A percentile compares a stretch with the other conserved stretches of the same genome.
These are phyloP conservation scores for Stegastes partitus DNA, from an alignment of 2,113 vertebrate genomes.

Conservation along the genomic window DNA sequence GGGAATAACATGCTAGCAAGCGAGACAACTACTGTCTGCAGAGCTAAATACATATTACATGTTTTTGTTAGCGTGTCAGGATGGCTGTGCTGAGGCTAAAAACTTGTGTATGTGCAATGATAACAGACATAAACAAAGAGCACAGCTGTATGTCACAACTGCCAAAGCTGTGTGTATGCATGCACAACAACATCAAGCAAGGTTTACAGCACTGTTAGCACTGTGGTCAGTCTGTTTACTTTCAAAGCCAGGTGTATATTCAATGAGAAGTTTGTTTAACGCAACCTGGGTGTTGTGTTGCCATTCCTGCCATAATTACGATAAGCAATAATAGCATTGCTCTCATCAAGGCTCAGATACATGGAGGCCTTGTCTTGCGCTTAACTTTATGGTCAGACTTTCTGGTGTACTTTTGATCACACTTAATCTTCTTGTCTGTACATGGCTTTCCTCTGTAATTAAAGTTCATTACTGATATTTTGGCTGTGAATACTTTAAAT, in stretches of 20 bases:
- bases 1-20: conserved; percentile 62
- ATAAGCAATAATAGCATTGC: background rate
- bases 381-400: background rate
- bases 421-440: background rate
- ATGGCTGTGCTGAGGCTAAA: conserved; percentile 34
- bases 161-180: conserved; percentile 3
- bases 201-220: conserved; percentile 15
- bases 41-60: conserved; percentile 60
- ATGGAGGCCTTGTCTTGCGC: no score
- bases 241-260: conserved; percentile 27
- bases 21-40: conserved; percentile 58
- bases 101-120: conserved; percentile 15
- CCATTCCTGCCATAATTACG: background rate
- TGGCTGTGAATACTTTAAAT: background rate
- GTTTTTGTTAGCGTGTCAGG: conserved; percentile 37
- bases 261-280: conserved; percentile 2
- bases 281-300: conserved; percentile 1
- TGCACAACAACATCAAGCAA: conserved; percentile 10
- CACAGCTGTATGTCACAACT: conserved; percentile 15
- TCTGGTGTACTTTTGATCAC: background rate
- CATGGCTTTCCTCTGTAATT: no score
- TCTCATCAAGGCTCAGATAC: background rate
- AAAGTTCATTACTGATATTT: background rate
- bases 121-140: conserved; percentile 38
- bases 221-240: conserved; percentile 14